phyloP scores from a whole-genome alignment of 2,888 invertebrate species.

The Phragmatobia fuliginosa region DNA sequence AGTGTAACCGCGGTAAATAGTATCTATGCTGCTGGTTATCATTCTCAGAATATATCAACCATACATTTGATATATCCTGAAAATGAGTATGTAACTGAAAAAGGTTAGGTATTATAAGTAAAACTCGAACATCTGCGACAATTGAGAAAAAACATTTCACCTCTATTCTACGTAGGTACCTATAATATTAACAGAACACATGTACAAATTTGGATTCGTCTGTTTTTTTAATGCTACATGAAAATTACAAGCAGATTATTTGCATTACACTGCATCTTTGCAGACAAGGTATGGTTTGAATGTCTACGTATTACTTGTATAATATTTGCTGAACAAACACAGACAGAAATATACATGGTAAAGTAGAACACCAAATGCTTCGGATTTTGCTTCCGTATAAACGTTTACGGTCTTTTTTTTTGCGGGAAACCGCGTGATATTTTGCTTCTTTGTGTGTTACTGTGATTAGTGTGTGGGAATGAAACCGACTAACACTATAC shows the following conservation, averaged over 20 bases:
- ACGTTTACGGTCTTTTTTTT: neutral
- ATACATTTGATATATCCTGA: neutral
- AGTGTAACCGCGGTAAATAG: neutral
- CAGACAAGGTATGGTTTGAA: slow-evolving; percentile 38
- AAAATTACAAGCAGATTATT: slow-evolving; percentile 50
- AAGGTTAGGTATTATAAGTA: too few species aligned
- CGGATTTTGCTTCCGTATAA: slow-evolving; percentile 30
- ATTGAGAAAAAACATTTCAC: slow-evolving; percentile 27
- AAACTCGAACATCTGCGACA: neutral
- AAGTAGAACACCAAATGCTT: slow-evolving; percentile 30
- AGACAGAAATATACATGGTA: slow-evolving; percentile 39
- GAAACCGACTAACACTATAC: neutral
- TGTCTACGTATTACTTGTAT: slow-evolving; percentile 31
- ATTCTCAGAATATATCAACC: too few species aligned
- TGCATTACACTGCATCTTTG: slow-evolving; percentile 47
- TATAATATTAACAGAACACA: slow-evolving; percentile 47
- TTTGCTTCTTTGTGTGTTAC: too few species aligned
- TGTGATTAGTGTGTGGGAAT: too few species aligned
- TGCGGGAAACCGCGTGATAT: too few species aligned
- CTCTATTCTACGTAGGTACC: slow-evolving; percentile 45
- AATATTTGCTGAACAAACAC: slow-evolving; percentile 42
- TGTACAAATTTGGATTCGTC: slow-evolving; percentile 59
- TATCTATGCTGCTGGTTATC: neutral
- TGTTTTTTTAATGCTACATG: slow-evolving; percentile 49
- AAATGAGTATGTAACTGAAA: neutral